A percentile compares a stretch with the other conserved stretches of the same genome.
Conservation (phyloP, 2,888 invertebrate species). For the Athalia cordata region DNA sequence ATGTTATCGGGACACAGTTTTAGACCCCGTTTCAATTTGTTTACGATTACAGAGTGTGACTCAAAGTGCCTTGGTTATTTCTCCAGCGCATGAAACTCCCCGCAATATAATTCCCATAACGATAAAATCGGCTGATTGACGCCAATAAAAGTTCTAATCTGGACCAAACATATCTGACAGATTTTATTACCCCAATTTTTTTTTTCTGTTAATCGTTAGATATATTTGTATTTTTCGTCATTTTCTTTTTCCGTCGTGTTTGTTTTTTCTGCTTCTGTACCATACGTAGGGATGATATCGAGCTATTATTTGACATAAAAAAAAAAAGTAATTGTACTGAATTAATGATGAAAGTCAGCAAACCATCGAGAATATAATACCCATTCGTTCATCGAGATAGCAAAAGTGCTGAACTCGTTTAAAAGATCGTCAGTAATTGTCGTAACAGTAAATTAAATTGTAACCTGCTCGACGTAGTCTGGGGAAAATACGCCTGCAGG, state of each 20-base stretch:
- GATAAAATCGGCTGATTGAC: too few species aligned
- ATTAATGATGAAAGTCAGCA: conserved; percentile 40
- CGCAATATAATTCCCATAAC: too few species aligned
- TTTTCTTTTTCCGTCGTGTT: background rate
- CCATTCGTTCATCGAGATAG: conserved; percentile 34
- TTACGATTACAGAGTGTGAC: background rate
- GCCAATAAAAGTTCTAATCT: too few species aligned
- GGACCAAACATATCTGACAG: too few species aligned
- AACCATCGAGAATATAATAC: conserved; percentile 13
- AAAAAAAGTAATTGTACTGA: conserved; percentile 37
- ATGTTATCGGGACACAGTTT: conserved; percentile 18
- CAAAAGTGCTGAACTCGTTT: conserved; percentile 41
- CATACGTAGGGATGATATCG: background rate
- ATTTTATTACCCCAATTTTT: too few species aligned
- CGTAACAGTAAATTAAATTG: conserved; percentile 44
- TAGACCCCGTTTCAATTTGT: conserved; percentile 1
- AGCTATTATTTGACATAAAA: conserved; percentile 21
- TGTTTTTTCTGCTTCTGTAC: background rate
- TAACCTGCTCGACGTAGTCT: conserved; percentile 25
- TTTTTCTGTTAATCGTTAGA: too few species aligned
- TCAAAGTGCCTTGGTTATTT: background rate
- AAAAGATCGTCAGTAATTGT: conserved; percentile 43
- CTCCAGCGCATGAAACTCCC: background rate
- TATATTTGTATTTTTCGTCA: background rate
- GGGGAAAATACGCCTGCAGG: conserved; percentile 39